phyloP scores from a whole-genome alignment of 2,797 vertebrate species.

The Arctocebus calabarensis region DNA sequence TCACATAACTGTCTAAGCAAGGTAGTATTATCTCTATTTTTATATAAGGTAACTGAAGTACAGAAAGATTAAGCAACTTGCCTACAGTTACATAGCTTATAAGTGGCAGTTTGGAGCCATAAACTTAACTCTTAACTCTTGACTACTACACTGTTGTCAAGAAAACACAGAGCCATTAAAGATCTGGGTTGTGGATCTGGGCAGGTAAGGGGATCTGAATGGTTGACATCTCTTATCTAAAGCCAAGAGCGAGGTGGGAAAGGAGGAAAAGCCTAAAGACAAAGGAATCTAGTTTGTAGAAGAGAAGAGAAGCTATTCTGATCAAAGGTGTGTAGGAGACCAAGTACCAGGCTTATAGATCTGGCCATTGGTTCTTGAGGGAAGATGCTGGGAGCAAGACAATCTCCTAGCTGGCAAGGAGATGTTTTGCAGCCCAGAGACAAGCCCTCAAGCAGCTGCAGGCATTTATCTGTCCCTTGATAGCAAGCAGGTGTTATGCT shows the following conservation, averaged over 20 bases:
- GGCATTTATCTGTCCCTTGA: no score
- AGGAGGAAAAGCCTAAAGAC: not conserved
- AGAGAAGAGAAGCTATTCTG: not conserved
- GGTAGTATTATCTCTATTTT: not conserved
- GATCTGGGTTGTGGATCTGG: not conserved
- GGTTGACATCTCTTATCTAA: not conserved
- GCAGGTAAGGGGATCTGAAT: not conserved
- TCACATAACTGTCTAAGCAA: conserved; percentile 9
- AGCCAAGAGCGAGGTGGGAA: not conserved
- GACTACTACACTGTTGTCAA: not conserved
- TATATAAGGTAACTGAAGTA: not conserved
- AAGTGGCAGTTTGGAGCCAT: not conserved
- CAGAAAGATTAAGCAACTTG: not conserved
- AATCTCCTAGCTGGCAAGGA: no score
- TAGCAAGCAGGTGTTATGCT: no score
- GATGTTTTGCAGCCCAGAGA: no score
- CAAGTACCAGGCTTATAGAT: no score
- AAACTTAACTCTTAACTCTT: conserved; percentile 9
- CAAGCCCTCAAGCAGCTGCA: no score
- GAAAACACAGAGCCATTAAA: not conserved
- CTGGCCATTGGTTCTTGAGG: no score
- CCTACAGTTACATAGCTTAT: not conserved
- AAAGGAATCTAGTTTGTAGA: not conserved
- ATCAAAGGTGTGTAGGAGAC: no score
- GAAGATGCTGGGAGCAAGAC: no score